phyloP scores from a whole-genome alignment of 2,888 invertebrate genomes.

The Diarsia brunnea region DNA sequence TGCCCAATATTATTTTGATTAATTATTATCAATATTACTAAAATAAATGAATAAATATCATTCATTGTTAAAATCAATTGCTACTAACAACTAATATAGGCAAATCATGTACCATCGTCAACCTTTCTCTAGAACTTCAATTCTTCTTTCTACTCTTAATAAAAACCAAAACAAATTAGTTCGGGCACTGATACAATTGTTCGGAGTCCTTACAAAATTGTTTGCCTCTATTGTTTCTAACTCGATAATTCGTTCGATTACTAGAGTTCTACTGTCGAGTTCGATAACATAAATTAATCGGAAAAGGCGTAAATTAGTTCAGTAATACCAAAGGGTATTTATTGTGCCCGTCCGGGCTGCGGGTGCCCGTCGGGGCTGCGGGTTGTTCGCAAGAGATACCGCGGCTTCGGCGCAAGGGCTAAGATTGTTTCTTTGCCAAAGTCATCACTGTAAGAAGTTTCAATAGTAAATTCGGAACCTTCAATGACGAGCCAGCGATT shows the following conservation, averaged over 20 bases:
- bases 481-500: background rate
- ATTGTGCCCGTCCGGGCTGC: no score
- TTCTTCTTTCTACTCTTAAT: background rate
- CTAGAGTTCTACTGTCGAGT: background rate
- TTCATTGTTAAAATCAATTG: background rate
- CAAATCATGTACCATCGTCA: no score
- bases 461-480: background rate
- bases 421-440: background rate
- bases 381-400: no score
- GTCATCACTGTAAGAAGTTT: background rate
- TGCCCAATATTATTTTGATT: background rate
- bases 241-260: background rate
- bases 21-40: background rate
- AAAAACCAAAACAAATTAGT: no score
- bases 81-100: no score
- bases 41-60: background rate
- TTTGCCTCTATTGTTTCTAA: conserved; percentile 30
- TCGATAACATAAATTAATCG: background rate
- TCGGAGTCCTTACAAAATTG: conserved; percentile 2
- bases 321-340: no score
- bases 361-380: no score
- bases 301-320: background rate
- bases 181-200: conserved; percentile 10
- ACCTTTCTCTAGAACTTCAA: background rate
- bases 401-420: no score